phyloP scores from a whole-genome alignment of 2,113 vertebrate species.

The Thalassoma bifasciatum region DNA sequence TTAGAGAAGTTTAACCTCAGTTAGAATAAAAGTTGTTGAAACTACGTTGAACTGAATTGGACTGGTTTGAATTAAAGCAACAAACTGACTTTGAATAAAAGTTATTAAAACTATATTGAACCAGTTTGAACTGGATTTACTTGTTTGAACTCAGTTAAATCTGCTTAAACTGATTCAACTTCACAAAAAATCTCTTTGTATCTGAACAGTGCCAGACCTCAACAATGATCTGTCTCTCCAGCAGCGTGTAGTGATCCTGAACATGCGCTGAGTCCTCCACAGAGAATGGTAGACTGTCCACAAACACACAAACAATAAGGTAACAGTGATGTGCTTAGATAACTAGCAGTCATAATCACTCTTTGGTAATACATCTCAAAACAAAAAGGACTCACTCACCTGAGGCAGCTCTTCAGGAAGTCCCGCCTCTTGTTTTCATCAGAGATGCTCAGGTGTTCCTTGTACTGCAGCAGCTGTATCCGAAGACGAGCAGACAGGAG shows the following conservation, averaged over 20 bases:
- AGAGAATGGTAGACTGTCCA: slow-evolving; percentile 90
- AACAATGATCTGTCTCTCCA: slow-evolving; percentile 96
- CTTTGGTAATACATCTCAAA: no score
- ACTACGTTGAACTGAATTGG: no score
- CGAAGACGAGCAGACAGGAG: slow-evolving; percentile 27
- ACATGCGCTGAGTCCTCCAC: slow-evolving; percentile 89
- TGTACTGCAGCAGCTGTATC: slow-evolving; percentile 91
- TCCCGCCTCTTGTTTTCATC: slow-evolving; percentile 90
- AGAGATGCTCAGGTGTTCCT: slow-evolving; percentile 89
- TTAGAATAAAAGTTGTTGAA: no score
- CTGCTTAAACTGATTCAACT: no score
- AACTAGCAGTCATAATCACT: no score
- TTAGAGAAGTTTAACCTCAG: no score
- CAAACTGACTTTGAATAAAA: no score
- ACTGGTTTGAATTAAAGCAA: no score
- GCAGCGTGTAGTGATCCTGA: slow-evolving; percentile 93
- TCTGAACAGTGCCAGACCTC: slow-evolving; percentile 83
- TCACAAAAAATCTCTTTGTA: no score
- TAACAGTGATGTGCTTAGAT: slow-evolving; percentile 7
- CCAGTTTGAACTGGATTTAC: no score
- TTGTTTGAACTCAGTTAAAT: no score
- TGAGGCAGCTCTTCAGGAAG: slow-evolving; percentile 92
- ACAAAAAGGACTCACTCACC: slow-evolving; percentile 76
- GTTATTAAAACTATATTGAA: no score
- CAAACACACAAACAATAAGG: neutral